Percentiles rank a stretch among this genome's conserved stretches.
Evolutionary conservation across 2,113 vertebrate species (phyloP).

Genomic region (Callionymus lyra): DNA sequence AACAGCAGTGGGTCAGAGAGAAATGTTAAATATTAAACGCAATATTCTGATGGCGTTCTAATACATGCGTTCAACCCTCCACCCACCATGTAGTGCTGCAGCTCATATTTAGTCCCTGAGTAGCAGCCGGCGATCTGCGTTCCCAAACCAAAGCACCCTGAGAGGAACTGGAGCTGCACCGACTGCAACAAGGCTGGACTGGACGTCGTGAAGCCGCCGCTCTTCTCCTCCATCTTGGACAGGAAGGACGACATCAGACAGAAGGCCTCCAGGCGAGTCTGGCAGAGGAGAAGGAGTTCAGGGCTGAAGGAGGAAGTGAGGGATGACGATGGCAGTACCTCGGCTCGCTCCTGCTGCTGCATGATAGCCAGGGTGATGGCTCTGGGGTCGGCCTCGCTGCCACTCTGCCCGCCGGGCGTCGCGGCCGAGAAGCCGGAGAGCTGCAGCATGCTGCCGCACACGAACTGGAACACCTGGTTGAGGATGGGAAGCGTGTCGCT

Average conservation of each 20-base stretch:
- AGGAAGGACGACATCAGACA: constrained; percentile 72
- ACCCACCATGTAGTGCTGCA: constrained; percentile 67
- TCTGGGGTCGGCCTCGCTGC: constrained; percentile 59
- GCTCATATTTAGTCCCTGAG: constrained; percentile 49
- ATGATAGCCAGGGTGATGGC: constrained; percentile 64
- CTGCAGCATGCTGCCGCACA: constrained; percentile 57
- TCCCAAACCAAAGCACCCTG: constrained; percentile 69
- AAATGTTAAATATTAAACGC: no score
- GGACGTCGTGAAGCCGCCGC: constrained; percentile 27
- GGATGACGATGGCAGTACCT: constrained; percentile 62
- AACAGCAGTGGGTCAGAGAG: no score
- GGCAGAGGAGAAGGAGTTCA: constrained; percentile 10
- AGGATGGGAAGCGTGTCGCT: constrained; percentile 56
- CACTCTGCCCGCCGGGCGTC: constrained; percentile 38
- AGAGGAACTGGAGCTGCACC: constrained; percentile 73
- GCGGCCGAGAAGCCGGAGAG: constrained; percentile 15
- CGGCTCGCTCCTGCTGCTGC: constrained; percentile 71
- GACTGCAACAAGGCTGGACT: constrained; percentile 63
- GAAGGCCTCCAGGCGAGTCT: constrained; percentile 71
- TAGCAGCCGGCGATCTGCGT: constrained; percentile 50
- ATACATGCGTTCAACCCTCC: no score
- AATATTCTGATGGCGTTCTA: no score
- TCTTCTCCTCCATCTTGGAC: constrained; percentile 71
- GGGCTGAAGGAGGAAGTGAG: neutral
- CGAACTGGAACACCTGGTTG: constrained; percentile 65